Conservation (phyloP, 2,888 invertebrate species). For the Ochlodes sylvanus region DNA sequence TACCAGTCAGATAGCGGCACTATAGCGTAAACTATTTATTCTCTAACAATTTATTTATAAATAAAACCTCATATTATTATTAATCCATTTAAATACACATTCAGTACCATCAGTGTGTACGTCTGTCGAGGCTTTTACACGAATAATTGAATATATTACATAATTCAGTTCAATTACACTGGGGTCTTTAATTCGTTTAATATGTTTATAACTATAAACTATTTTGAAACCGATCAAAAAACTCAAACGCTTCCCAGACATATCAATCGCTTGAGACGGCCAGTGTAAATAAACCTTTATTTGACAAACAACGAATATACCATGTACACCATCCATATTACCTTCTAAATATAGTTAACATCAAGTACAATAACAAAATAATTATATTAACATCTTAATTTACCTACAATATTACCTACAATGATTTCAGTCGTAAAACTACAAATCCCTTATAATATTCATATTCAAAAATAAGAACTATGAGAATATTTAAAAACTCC, state of each 20-base stretch:
- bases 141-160: too few species aligned
- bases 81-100: too few species aligned
- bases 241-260: neutral
- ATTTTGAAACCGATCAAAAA: neutral
- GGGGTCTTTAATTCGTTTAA: too few species aligned
- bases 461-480: constrained; percentile 53
- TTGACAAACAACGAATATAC: constrained; percentile 16
- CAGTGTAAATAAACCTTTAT: constrained; percentile 5
- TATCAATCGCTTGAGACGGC: neutral
- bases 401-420: constrained; percentile 36
- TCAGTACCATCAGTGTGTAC: too few species aligned
- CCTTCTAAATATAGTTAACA: constrained; percentile 39
- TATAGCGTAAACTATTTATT: too few species aligned
- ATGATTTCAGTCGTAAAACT: constrained; percentile 36
- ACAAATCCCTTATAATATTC: constrained; percentile 43
- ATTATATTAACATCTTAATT: constrained; percentile 38
- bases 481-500: constrained; percentile 46
- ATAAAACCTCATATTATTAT: too few species aligned
- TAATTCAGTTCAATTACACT: too few species aligned
- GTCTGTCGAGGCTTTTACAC: too few species aligned
- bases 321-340: constrained; percentile 27
- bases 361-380: constrained; percentile 41
- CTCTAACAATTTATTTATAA: too few species aligned
- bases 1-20: too few species aligned
- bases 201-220: too few species aligned